Evolutionary conservation across 2,797 vertebrate species (phyloP), one percentile per base, ranked within the genome.

Genomic region (Tenualosa ilisha): DNA sequence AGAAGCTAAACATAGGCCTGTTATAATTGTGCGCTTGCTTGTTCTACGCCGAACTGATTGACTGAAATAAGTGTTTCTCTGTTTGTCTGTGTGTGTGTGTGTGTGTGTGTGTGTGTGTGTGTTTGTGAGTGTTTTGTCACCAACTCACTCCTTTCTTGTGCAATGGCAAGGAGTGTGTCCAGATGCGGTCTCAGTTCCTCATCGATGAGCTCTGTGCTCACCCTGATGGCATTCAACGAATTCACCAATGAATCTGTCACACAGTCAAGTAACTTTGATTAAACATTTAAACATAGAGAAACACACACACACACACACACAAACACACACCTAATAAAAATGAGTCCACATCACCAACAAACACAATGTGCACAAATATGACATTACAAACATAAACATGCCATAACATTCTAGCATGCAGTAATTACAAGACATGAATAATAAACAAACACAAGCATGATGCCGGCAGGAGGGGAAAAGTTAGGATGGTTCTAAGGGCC

Each of bases 141-240:
- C 50, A 46, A 94, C 95, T 94, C 85, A 96, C 95, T 92, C 84
- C 84, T 92, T 79, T 95, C 93, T 84, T 89, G 89, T 0, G 95
- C 93, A 88, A 85, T 89, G 61, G 65, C 86, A 81, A 96, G 88
- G 81, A 96, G 90, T 0, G 93, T 95, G 87, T 94, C 93, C 89
- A 96, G 89, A 17, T 96, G 94, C 1, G 95, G 94, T 83, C 89
- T 91, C 0, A 96, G 93, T 86, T 96, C 96, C 0, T 93, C 91
- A 79, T 94, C 95, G 0, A 93, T 91, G 84, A 94, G 92, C 50
- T 95, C 95, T 84, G 95, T 83, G 31, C 94, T 95, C 68, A 96
- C 94, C 82, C 94, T 91, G 90, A 96, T 95, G 2, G 94, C 88
- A 0, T 93, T 93, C 61, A 96, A 84, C 0, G 94, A 94, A 43